A percentile compares a stretch with the other conserved stretches of the same genome.
phyloP scores from a whole-genome alignment of 2,888 invertebrate species.

The Prostheceraeus crozeri region DNA sequence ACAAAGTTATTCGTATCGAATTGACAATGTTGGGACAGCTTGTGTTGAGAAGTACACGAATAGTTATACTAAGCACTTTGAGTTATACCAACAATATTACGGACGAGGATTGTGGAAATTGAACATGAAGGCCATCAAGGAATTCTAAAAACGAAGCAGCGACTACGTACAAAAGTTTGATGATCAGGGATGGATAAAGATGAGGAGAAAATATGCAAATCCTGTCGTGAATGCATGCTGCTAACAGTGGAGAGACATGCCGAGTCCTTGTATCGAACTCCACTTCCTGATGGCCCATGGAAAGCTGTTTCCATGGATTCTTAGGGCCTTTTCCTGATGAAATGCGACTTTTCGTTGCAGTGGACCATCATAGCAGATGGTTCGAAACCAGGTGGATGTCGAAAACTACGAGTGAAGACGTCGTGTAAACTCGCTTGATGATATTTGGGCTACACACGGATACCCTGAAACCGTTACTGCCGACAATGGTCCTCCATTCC shows the following conservation, averaged over 20 bases:
- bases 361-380: constrained; percentile 35
- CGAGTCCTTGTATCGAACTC: constrained; percentile 37
- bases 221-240: constrained; percentile 41
- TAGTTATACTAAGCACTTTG: no score
- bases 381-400: no score
- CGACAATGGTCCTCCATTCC: no score
- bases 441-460: no score
- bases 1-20: constrained; percentile 36
- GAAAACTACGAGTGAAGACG: no score
- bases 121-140: no score
- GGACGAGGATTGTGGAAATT: no score
- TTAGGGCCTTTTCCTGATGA: constrained; percentile 39
- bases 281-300: constrained; percentile 39
- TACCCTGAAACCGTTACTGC: no score
- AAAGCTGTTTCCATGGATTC: constrained; percentile 38
- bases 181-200: constrained; percentile 43
- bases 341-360: constrained; percentile 33
- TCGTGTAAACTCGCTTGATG: no score
- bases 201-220: constrained; percentile 38
- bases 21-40: constrained; percentile 40
- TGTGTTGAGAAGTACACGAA: constrained; percentile 40
- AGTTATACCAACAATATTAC: no score
- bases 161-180: constrained; percentile 42
- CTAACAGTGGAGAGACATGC: constrained; percentile 25
- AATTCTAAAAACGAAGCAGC: constrained; percentile 37